These are phyloP conservation scores for Hydraecia micacea DNA, from an alignment of 2,888 invertebrate genomes.

Conservation along the genomic window DNA sequence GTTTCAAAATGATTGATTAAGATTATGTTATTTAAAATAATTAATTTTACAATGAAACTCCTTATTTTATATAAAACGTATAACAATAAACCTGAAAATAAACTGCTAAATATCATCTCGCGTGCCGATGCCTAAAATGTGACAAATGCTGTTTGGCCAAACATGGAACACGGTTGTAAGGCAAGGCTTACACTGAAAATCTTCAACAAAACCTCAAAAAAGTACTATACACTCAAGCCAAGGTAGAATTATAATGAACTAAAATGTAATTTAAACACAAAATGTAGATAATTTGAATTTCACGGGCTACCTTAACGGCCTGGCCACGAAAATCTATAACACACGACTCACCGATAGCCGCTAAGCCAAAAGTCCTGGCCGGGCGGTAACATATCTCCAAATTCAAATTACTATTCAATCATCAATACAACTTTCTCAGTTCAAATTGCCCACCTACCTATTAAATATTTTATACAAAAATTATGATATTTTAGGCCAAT, in stretches of 20 bases:
- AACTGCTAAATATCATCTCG: not conserved
- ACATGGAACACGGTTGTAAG: constrained; percentile 12
- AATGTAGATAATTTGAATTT: not conserved
- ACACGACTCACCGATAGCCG: too few relatives aligned
- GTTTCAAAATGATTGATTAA: not conserved
- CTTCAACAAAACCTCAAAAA: not conserved
- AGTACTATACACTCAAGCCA: not conserved
- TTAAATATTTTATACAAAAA: too few relatives aligned
- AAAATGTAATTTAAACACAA: not conserved
- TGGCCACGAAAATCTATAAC: too few relatives aligned
- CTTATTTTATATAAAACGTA: too few relatives aligned
- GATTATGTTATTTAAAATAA: not conserved
- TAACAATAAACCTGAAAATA: not conserved
- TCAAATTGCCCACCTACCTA: too few relatives aligned
- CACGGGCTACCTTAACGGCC: too few relatives aligned
- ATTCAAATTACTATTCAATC: too few relatives aligned
- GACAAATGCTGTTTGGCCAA: not conserved
- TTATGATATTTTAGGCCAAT: too few relatives aligned
- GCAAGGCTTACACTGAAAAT: not conserved
- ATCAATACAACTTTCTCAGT: too few relatives aligned
- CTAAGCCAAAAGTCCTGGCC: too few relatives aligned
- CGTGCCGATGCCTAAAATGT: not conserved
- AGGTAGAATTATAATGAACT: not conserved
- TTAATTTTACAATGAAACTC: too few relatives aligned
- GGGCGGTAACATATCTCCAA: too few relatives aligned